phyloP scores from a whole-genome alignment of 2,888 invertebrate genomes.

The Hanleya hanleyi region DNA sequence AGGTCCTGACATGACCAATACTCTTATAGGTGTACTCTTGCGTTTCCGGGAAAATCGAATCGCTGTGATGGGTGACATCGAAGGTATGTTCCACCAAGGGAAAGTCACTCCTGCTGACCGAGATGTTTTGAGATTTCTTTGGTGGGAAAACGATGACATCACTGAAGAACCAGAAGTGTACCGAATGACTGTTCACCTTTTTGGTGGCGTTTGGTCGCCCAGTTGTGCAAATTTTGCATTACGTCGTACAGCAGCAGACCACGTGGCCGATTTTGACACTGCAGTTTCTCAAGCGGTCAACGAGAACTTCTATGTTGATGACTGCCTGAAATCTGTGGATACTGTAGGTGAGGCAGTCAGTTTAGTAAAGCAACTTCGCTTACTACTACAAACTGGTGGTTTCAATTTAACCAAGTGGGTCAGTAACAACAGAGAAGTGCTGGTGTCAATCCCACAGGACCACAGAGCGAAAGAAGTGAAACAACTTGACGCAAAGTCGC shows the following conservation, averaged over 20 bases:
- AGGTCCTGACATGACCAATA: conserved; percentile 31
- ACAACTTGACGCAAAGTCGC: not conserved
- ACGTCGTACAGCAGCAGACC: no score
- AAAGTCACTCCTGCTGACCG: conserved; percentile 20
- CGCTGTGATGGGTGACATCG: conserved; percentile 32
- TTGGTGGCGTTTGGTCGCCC: not conserved
- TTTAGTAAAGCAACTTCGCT: conserved; percentile 18
- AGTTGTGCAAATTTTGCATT: conserved; percentile 1
- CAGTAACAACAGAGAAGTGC: not conserved
- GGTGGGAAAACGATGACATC: conserved; percentile 10
- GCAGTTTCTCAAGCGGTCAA: not conserved
- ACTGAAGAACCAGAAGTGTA: not conserved
- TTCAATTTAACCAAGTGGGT: not conserved
- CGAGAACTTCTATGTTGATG: conserved; percentile 27
- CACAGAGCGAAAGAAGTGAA: not conserved
- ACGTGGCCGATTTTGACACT: not conserved
- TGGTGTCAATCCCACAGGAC: not conserved
- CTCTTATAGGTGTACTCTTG: conserved; percentile 28
- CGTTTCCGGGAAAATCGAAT: conserved; percentile 27
- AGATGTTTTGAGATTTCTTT: conserved; percentile 22
- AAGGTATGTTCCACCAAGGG: conserved; percentile 34
- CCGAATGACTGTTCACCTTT: not conserved
- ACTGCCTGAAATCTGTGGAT: conserved; percentile 27
- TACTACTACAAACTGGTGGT: conserved; percentile 15
- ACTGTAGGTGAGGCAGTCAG: conserved; percentile 19